These are phyloP conservation scores for Ceratina australensis DNA, from an alignment of 1,140 invertebrate species.

Conservation along the genomic window DNA sequence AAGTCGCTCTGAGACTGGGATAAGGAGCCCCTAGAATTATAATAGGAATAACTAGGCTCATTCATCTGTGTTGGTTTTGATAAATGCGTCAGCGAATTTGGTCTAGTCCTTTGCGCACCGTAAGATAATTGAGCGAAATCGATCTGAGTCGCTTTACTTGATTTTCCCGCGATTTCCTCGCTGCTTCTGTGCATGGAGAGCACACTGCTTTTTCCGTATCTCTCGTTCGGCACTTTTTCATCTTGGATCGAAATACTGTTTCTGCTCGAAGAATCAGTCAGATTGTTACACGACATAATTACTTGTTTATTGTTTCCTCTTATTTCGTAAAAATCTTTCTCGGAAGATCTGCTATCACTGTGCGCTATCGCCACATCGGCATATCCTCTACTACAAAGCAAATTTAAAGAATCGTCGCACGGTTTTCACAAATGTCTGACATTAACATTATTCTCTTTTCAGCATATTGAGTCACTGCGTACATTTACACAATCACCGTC, in stretches of 20 bases:
- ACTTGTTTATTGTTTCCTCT: not conserved
- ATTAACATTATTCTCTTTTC: slow-evolving; percentile 29
- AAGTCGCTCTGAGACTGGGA: slow-evolving; percentile 72
- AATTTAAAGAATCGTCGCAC: slow-evolving; percentile 20
- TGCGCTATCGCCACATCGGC: not conserved
- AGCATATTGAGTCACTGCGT: slow-evolving; percentile 13
- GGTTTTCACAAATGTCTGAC: not conserved
- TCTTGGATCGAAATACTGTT: not conserved
- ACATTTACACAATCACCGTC: slow-evolving; percentile 24
- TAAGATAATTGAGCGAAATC: slow-evolving; percentile 62
- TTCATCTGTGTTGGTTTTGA: slow-evolving; percentile 59
- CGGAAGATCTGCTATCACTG: not conserved
- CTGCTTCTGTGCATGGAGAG: not conserved
- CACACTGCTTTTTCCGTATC: slow-evolving; percentile 3
- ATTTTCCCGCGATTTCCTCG: slow-evolving; percentile 42
- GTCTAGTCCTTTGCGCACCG: slow-evolving; percentile 59
- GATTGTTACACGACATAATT: slow-evolving; percentile 31
- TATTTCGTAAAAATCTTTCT: not conserved
- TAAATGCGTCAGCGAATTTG: slow-evolving; percentile 67
- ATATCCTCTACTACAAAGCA: not conserved
- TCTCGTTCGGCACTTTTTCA: slow-evolving; percentile 19
- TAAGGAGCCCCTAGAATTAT: slow-evolving; percentile 55
- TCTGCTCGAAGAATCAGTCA: not conserved
- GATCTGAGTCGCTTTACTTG: slow-evolving; percentile 71
- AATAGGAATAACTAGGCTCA: slow-evolving; percentile 55